Conservation (phyloP, 2,888 invertebrate species). For the Pocota personata region DNA sequence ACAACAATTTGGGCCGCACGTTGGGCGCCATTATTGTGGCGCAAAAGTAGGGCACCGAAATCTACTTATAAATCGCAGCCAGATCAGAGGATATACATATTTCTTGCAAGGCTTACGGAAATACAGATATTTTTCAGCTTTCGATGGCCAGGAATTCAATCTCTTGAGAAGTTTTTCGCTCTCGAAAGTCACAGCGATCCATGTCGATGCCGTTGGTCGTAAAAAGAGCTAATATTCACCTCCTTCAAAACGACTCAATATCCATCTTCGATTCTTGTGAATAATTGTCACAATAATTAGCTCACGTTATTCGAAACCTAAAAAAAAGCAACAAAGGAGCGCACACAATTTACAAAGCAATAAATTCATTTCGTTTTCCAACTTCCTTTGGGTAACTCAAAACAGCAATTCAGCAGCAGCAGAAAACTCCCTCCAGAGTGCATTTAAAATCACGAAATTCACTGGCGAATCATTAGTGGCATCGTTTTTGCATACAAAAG, state of each 20-base stretch:
- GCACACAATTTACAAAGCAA: not conserved
- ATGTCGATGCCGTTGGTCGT: no score
- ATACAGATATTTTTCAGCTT: no score
- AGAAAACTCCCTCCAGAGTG: slow-evolving; percentile 26
- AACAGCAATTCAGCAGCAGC: not conserved
- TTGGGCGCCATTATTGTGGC: no score
- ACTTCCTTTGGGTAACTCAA: not conserved
- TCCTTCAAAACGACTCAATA: not conserved
- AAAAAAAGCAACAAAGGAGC: not conserved
- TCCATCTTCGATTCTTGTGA: not conserved
- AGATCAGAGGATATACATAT: no score
- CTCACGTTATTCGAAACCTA: slow-evolving; percentile 3
- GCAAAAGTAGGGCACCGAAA: no score
- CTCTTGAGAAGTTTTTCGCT: no score
- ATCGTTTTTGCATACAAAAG: slow-evolving; percentile 48
- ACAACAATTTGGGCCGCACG: no score
- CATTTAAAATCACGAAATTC: slow-evolving; percentile 65
- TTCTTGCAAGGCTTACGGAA: no score
- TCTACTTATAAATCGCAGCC: no score
- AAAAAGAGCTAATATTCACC: no score
- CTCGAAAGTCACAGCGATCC: no score
- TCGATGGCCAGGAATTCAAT: no score
- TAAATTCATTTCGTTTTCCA: slow-evolving; percentile 10
- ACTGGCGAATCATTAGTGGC: slow-evolving; percentile 68
- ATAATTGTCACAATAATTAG: slow-evolving; percentile 19